These are phyloP conservation scores for Drosophila ambigua DNA, from an alignment of 1,140 invertebrate genomes.

Conservation along the genomic window DNA sequence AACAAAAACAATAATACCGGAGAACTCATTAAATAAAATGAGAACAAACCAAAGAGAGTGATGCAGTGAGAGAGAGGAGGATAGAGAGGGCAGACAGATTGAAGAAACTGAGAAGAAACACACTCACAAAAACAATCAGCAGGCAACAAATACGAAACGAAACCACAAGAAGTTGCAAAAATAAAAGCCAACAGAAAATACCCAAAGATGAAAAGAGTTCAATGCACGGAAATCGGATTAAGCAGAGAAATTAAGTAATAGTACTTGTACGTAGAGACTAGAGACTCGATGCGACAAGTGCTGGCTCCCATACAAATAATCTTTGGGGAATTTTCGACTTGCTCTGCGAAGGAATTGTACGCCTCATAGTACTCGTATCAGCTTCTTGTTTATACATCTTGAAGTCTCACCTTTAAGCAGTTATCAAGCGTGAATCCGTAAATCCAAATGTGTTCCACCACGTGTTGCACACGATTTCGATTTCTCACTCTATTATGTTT, in stretches of 20 bases:
- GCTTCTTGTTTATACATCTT: not conserved
- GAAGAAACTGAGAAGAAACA: constrained; percentile 14
- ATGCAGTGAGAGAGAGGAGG: too few species aligned
- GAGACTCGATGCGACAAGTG: not conserved
- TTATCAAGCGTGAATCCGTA: constrained; percentile 24
- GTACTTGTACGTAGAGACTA: constrained; percentile 34
- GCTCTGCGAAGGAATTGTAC: not conserved
- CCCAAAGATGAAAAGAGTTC: constrained; percentile 60
- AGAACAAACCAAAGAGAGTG: constrained; percentile 49
- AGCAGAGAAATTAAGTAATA: constrained; percentile 76
- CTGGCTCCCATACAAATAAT: not conserved
- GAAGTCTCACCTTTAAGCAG: constrained; percentile 26
- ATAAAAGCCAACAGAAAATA: constrained; percentile 44
- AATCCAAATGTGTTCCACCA: constrained; percentile 37
- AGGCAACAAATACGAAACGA: constrained; percentile 36
- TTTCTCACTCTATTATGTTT: constrained; percentile 37
- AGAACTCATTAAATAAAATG: constrained; percentile 70
- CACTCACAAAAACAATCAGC: constrained; percentile 48
- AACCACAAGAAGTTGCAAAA: constrained; percentile 62
- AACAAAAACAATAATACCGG: constrained; percentile 37
- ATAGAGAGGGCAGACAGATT: too few species aligned
- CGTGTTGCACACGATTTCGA: constrained; percentile 15
- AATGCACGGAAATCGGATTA: constrained; percentile 82
- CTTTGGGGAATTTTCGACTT: too few species aligned
- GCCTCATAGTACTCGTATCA: not conserved